phyloP scores from a whole-genome alignment of 2,888 invertebrate species.

The Timema cristinae region DNA sequence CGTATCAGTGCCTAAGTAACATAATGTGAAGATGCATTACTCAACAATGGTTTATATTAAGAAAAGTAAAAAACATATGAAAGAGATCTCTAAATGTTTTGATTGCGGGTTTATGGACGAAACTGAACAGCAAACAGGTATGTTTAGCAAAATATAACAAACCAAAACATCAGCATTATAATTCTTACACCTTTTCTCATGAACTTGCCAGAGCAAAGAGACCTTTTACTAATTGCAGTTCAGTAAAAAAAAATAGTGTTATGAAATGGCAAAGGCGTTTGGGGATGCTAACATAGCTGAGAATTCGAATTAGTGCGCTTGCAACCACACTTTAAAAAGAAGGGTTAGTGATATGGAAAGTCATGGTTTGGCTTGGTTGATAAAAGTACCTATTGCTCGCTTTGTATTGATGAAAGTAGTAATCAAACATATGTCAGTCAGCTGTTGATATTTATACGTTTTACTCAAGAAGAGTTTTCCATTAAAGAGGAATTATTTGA shows the following conservation, averaged over 20 bases:
- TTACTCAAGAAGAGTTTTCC: conserved; percentile 6
- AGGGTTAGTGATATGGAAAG: not conserved
- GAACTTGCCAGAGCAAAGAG: not conserved
- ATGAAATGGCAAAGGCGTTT: not conserved
- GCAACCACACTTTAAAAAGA: conserved; percentile 4
- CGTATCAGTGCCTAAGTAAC: too few species aligned
- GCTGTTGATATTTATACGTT: not conserved
- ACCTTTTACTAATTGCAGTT: conserved; percentile 2
- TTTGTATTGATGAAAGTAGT: conserved; percentile 4
- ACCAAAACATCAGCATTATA: too few species aligned
- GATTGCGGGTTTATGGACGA: too few species aligned
- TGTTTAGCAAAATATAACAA: too few species aligned
- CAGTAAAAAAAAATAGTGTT: not conserved
- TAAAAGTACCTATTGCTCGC: too few species aligned
- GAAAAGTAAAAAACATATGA: too few species aligned
- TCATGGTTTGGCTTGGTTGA: not conserved
- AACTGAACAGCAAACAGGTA: too few species aligned
- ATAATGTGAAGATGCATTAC: too few species aligned
- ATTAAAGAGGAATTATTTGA: conserved; percentile 16
- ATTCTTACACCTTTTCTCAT: not conserved
- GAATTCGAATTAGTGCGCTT: not conserved
- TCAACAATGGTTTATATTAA: too few species aligned
- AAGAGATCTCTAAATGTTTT: too few species aligned
- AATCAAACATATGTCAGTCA: conserved; percentile 8
- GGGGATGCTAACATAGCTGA: not conserved